Evolutionary conservation across 1,140 invertebrate species (phyloP), one percentile per base, ranked within the genome.

Genomic region (Saccostrea glomerata): DNA sequence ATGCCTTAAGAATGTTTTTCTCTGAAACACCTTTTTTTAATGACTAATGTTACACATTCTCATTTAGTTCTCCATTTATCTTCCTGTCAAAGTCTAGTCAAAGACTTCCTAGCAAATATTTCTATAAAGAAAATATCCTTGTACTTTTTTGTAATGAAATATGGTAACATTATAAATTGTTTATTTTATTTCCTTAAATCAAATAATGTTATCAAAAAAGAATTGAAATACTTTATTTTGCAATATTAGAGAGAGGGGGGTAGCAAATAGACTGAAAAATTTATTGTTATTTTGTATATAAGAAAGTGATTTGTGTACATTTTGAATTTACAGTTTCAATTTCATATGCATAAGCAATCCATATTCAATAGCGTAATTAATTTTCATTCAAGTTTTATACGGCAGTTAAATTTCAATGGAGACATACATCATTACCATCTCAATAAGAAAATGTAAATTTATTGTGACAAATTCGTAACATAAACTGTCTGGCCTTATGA

Each of bases 361-460:
- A 20, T 63, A n/a, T 20, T 5, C 7, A n/a, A 20, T 17, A 63
- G 15, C 6, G n/a, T 63, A 63, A 63, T 7, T 63, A n/a, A 63
- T 63, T 63, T 63, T 63, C 58, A 17, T 20, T n/a, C 58, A 63
- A n/a, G 58, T n/a, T 60, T 63, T 63, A 63, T 63, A 63, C 47
- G 58, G 58, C 13, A 5, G 6, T n/a, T 63, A n/a, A 73, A 73
- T 30, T 73, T 70, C 66, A 73, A 30, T 73, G 66, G 23, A 73
- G 66, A 25, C 15, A 11, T 77, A 77, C 13, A 77, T 77, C 70
- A 77, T 15, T 25, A 30, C 30, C 11, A 30, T 36, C 70, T 77
- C 25, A 77, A 77, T 77, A 77, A 25, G 70, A 66, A 36, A 77
- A 77, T 77, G 70, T 25, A 77, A 77, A 77, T 77, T 77, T 77